Evolutionary conservation across 2,888 invertebrate genomes (phyloP).

Genomic region (Phymatocera aterrima): DNA sequence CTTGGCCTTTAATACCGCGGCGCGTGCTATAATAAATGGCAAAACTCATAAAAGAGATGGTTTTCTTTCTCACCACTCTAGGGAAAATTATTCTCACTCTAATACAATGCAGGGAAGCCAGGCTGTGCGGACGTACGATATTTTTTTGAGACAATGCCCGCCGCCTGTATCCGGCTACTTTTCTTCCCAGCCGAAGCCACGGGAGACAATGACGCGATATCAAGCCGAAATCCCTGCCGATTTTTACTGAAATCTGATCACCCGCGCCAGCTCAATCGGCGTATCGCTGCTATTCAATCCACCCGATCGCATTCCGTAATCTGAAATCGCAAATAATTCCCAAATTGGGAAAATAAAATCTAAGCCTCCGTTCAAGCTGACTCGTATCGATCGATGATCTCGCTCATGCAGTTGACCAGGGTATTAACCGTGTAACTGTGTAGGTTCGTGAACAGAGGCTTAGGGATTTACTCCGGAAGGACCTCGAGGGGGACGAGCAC

Average conservation of each 20-base stretch:
- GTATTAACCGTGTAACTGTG: slow-evolving; percentile 12
- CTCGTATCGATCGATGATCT: slow-evolving; percentile 17
- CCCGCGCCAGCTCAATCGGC: not conserved
- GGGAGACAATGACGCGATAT: not conserved
- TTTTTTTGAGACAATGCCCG: not conserved
- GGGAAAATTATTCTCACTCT: not conserved
- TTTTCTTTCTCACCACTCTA: not conserved
- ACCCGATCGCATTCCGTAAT: not conserved
- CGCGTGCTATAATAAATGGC: not conserved
- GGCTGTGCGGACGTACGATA: not conserved
- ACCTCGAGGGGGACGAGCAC: not conserved
- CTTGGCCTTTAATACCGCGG: not conserved
- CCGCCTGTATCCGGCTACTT: not conserved
- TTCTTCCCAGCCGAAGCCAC: not conserved
- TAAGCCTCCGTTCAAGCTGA: not conserved
- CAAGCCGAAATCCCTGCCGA: not conserved
- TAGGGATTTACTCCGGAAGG: slow-evolving; percentile 1
- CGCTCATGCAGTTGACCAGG: slow-evolving; percentile 8
- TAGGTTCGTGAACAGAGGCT: slow-evolving; percentile 11
- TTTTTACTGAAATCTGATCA: slow-evolving; percentile 4
- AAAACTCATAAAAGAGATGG: slow-evolving; percentile 14
- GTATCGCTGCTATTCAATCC: not conserved
- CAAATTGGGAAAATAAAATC: not conserved
- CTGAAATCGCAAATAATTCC: not conserved
- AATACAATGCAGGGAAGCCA: not conserved